phyloP scores from a whole-genome alignment of 1,140 invertebrate species.

The Homalodisca vitripennis region DNA sequence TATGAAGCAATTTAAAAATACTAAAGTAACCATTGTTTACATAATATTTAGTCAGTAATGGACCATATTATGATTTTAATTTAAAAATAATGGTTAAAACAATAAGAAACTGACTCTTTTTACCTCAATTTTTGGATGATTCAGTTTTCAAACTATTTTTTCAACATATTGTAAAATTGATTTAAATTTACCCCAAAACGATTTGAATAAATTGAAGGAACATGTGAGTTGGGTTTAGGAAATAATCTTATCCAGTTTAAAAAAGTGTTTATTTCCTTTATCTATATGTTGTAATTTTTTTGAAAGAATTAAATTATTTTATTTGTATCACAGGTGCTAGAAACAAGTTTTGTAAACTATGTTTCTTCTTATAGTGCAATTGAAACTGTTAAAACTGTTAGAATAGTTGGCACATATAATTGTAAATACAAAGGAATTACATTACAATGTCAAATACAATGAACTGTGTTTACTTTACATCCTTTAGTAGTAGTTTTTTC shows the following conservation, averaged over 20 bases:
- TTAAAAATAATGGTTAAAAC: too few relatives aligned
- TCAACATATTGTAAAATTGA: not conserved
- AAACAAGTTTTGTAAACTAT: not conserved
- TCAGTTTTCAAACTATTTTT: not conserved
- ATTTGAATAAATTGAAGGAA: not conserved
- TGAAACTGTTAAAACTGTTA: not conserved
- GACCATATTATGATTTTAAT: too few relatives aligned
- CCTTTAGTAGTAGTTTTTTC: too few relatives aligned
- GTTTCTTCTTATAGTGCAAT: conserved; percentile 2
- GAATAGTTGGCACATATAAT: not conserved
- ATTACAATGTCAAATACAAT: too few relatives aligned
- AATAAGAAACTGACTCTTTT: too few relatives aligned
- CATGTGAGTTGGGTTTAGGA: not conserved
- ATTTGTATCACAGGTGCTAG: conserved; percentile 16
- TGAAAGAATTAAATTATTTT: not conserved
- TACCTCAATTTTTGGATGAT: too few relatives aligned
- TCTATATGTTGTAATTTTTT: not conserved
- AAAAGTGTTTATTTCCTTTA: not conserved
- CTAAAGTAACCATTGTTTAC: too few relatives aligned
- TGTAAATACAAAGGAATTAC: conserved; percentile 8
- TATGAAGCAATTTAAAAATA: too few relatives aligned
- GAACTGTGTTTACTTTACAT: too few relatives aligned
- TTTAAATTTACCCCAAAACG: not conserved
- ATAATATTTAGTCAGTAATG: too few relatives aligned
- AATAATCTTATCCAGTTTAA: not conserved